Evolutionary conservation across 2,888 invertebrate species (phyloP).

Genomic region (Thera obeliscata): DNA sequence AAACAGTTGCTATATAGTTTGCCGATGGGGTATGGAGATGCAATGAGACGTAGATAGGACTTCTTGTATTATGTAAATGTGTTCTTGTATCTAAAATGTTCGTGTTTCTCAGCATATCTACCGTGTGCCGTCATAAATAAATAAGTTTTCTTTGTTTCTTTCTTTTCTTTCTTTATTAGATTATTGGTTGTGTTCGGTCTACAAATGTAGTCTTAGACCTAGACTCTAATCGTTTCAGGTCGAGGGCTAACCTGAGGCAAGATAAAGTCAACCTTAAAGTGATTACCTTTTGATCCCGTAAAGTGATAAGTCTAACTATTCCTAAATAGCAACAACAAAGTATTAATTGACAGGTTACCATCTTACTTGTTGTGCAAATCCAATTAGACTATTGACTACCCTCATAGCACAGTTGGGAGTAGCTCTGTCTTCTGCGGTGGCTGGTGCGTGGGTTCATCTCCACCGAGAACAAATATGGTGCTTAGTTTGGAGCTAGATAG

Average conservation of each 20-base stretch:
- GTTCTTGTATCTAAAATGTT: no score
- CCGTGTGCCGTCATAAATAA: no score
- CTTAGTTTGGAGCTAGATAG: no score
- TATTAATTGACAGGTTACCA: background rate
- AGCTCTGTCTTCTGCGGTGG: no score
- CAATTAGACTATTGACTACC: background rate
- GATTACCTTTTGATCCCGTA: conserved; percentile 34
- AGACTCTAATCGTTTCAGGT: conserved; percentile 2
- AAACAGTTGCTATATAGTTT: no score
- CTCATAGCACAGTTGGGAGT: no score
- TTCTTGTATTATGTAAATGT: no score
- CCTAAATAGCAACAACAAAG: conserved; percentile 17
- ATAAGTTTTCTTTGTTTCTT: no score
- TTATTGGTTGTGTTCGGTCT: background rate
- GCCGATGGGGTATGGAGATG: background rate
- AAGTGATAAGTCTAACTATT: conserved; percentile 11
- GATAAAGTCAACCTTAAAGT: conserved; percentile 42
- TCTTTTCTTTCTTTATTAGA: no score
- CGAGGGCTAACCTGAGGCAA: conserved; percentile 40
- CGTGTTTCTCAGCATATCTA: no score
- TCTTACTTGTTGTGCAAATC: conserved; percentile 9
- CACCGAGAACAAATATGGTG: no score
- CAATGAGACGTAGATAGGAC: background rate
- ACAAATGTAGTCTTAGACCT: background rate
- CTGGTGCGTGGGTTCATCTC: no score